These are phyloP conservation scores for Spongia lamella DNA, from an alignment of 37 sponge, comb jelly and placozoan genomes.

Conservation along the genomic window DNA sequence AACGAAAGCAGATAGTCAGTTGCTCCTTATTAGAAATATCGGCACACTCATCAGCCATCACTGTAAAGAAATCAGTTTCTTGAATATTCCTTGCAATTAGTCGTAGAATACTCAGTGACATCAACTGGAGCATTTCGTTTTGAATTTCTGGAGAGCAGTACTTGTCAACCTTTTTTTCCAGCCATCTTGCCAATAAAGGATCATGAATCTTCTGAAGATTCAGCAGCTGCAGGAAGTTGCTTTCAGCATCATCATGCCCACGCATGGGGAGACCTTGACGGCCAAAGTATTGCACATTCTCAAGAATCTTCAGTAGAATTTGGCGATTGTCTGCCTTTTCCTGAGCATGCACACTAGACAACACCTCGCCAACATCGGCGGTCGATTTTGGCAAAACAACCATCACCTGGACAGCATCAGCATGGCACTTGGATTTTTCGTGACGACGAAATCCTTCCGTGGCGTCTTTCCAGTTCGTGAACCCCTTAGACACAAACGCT, in stretches of 20 bases:
- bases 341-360: background rate
- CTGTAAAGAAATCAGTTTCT: slow-evolving; percentile 20
- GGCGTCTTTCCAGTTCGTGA: too few species aligned
- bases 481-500: too few species aligned
- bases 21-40: slow-evolving; percentile 36
- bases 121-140: slow-evolving; percentile 28
- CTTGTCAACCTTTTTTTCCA: slow-evolving; percentile 28
- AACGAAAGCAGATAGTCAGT: slow-evolving; percentile 37
- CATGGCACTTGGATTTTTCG: too few species aligned
- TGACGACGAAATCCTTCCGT: too few species aligned
- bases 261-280: slow-evolving; percentile 25
- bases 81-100: slow-evolving; percentile 2
- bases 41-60: slow-evolving; percentile 43
- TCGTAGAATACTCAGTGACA: slow-evolving; percentile 22
- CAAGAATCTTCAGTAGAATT: slow-evolving; percentile 12
- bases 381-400: too few species aligned
- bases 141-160: slow-evolving; percentile 44
- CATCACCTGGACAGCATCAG: too few species aligned
- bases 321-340: slow-evolving; percentile 24
- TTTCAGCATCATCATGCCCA: slow-evolving; percentile 19
- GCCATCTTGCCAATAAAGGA: slow-evolving; percentile 4
- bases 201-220: background rate
- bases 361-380: slow-evolving; percentile 32
- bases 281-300: slow-evolving; percentile 17
- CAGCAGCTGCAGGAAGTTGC: slow-evolving; percentile 21